phyloP scores from a whole-genome alignment of 2,113 vertebrate species.

The Mellivora capensis region DNA sequence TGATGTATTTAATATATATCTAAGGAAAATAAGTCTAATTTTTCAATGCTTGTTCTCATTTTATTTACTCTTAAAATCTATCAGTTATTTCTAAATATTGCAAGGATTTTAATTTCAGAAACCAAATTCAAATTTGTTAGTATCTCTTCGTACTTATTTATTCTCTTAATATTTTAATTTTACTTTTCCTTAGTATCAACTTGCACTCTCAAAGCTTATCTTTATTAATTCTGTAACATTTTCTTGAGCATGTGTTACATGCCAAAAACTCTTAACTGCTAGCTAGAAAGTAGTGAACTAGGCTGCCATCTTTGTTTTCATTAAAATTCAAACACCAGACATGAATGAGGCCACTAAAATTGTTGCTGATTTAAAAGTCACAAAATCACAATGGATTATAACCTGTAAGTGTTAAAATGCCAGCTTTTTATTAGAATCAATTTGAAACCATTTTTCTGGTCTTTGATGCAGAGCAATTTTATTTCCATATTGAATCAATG shows the following conservation, averaged over 20 bases:
- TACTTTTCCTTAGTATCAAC: neutral
- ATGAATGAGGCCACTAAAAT: neutral
- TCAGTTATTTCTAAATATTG: neutral
- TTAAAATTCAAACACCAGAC: neutral
- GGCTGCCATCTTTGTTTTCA: neutral
- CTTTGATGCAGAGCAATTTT: neutral
- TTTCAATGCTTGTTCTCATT: neutral
- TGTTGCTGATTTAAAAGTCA: neutral
- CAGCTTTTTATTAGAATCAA: neutral
- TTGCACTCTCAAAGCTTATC: neutral
- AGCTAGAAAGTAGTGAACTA: neutral
- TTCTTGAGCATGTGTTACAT: neutral
- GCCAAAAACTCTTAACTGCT: neutral
- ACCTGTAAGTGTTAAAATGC: neutral
- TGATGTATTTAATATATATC: neutral
- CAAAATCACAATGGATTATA: neutral
- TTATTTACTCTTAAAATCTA: neutral
- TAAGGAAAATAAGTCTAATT: neutral
- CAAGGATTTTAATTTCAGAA: slow-evolving; percentile 7
- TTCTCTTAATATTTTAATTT: neutral
- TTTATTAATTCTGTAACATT: neutral
- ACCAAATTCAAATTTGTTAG: neutral
- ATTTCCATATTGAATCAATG: neutral
- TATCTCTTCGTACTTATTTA: neutral
- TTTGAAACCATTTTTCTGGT: neutral